Evolutionary conservation across 2,113 vertebrate species (phyloP).

Genomic region (Sinocyclocheilus anshuiensis): DNA sequence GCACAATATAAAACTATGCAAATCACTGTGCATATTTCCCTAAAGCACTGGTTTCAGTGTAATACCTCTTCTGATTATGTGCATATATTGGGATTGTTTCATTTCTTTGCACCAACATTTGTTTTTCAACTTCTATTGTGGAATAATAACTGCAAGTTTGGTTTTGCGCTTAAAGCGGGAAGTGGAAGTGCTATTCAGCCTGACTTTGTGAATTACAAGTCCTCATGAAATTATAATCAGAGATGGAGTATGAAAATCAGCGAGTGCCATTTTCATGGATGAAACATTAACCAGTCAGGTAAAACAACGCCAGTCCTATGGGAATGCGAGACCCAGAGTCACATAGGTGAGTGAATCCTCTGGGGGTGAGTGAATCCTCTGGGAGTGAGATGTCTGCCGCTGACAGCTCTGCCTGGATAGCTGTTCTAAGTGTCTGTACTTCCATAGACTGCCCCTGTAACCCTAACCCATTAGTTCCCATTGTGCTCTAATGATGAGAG

Average conservation of each 20-base stretch:
- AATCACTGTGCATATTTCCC: constrained; percentile 40
- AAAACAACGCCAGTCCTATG: not conserved
- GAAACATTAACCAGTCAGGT: not conserved
- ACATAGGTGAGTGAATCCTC: not conserved
- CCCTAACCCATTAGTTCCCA: constrained; percentile 27
- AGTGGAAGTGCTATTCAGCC: constrained; percentile 24
- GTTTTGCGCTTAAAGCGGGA: constrained; percentile 44
- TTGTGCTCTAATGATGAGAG: constrained; percentile 34
- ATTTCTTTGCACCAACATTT: constrained; percentile 46
- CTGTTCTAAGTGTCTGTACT: constrained; percentile 8
- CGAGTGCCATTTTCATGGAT: not conserved
- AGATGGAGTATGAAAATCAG: constrained; percentile 19
- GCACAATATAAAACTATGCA: constrained; percentile 50
- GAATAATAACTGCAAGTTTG: constrained; percentile 44
- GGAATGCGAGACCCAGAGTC: not conserved
- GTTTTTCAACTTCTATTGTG: constrained; percentile 19
- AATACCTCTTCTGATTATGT: constrained; percentile 30
- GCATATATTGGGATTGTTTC: constrained; percentile 30
- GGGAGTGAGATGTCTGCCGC: not conserved
- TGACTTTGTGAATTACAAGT: constrained; percentile 36
- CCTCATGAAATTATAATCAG: constrained; percentile 54
- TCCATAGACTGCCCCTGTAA: not conserved
- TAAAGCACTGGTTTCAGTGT: constrained; percentile 3
- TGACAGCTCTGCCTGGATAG: constrained; percentile 9
- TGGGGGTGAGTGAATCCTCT: not conserved